These are phyloP conservation scores for Ophiodon elongatus DNA, from an alignment of 2,113 vertebrate genomes.

Conservation along the genomic window DNA sequence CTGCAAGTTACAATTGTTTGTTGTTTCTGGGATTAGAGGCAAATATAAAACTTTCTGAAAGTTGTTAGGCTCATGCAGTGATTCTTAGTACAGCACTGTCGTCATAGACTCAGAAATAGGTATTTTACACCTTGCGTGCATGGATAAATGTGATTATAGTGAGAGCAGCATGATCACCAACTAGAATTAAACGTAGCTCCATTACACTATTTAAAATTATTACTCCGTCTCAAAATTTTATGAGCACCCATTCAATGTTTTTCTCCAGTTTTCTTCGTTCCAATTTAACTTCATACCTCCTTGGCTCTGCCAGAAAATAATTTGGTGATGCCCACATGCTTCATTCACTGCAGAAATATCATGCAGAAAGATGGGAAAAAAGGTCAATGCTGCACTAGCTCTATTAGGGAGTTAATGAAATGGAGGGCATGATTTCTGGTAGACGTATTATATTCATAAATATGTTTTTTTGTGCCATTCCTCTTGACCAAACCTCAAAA, in stretches of 20 bases:
- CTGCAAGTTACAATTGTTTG: background rate
- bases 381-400: constrained; percentile 52
- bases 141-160: constrained; percentile 62
- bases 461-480: constrained; percentile 49
- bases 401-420: constrained; percentile 64
- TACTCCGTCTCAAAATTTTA: constrained; percentile 70
- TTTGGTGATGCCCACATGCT: constrained; percentile 64
- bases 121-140: constrained; percentile 60
- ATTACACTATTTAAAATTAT: constrained; percentile 63
- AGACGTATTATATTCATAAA: constrained; percentile 51
- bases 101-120: constrained; percentile 51
- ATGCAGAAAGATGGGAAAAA: constrained; percentile 51
- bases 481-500: constrained; percentile 50
- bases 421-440: constrained; percentile 38
- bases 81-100: constrained; percentile 38
- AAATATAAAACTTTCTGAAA: constrained; percentile 20
- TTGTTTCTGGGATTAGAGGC: constrained; percentile 2
- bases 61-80: constrained; percentile 42
- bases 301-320: constrained; percentile 65
- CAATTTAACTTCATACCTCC: constrained; percentile 53
- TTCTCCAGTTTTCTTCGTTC: constrained; percentile 50
- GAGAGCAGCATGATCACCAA: constrained; percentile 64
- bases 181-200: constrained; percentile 68
- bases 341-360: constrained; percentile 68
- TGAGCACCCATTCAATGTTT: constrained; percentile 51